Evolutionary conservation across 2,113 vertebrate genomes (phyloP).

Genomic region (Bombycilla garrulus): DNA sequence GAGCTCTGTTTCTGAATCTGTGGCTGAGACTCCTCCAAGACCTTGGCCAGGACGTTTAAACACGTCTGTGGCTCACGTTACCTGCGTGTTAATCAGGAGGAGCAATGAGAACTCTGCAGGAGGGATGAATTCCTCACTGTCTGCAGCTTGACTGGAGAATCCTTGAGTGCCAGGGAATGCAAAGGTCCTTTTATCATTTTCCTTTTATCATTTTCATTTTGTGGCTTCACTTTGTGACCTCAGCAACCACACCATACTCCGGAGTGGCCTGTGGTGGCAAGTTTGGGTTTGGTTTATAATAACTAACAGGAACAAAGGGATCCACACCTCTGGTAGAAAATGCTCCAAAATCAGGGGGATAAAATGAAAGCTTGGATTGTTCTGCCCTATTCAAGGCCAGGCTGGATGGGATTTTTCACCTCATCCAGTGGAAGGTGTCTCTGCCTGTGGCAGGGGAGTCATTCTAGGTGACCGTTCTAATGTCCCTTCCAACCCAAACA

Average conservation of each 20-base stretch:
- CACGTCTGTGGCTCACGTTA: background rate
- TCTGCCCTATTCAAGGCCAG: background rate
- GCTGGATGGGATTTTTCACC: background rate
- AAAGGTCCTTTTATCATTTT: background rate
- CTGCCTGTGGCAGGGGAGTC: background rate
- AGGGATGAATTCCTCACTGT: background rate
- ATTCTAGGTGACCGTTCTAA: background rate
- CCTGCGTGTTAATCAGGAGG: background rate
- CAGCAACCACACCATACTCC: background rate
- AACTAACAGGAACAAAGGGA: background rate
- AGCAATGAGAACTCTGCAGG: background rate
- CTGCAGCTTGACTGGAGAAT: background rate
- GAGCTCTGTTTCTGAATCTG: background rate
- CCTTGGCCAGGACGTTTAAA: background rate
- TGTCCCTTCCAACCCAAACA: background rate
- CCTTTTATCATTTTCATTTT: background rate
- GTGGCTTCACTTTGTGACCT: background rate
- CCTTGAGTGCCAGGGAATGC: background rate
- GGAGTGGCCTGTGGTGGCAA: background rate
- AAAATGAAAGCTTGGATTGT: background rate
- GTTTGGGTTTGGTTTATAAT: background rate
- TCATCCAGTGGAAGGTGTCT: background rate
- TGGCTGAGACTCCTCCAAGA: background rate
- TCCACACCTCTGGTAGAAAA: background rate
- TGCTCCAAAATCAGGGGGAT: background rate